A percentile compares a stretch with the other conserved stretches of the same genome.
phyloP scores from a whole-genome alignment of 2,797 vertebrate species.

The Buphagus erythrorhynchus region DNA sequence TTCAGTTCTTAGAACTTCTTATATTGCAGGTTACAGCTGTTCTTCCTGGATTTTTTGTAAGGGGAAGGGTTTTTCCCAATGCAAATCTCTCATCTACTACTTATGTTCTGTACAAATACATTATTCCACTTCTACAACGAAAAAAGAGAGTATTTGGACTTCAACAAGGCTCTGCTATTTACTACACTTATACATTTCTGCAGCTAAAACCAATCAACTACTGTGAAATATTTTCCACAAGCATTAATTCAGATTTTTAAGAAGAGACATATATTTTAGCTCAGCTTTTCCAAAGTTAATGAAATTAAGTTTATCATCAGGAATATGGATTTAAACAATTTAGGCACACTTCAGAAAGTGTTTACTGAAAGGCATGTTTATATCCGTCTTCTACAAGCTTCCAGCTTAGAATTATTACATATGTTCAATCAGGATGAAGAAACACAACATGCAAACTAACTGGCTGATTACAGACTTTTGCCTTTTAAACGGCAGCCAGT shows the following conservation, averaged over 20 bases:
- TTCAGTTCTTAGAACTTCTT: slow-evolving; percentile 2
- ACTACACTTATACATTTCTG: neutral
- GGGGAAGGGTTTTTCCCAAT: neutral
- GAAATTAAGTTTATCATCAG: neutral
- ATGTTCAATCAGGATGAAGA: neutral
- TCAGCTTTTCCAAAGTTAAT: neutral
- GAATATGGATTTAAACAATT: neutral
- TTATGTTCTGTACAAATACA: neutral
- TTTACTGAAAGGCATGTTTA: neutral
- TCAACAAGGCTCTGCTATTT: neutral
- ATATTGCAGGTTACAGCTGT: neutral
- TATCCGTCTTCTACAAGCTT: neutral
- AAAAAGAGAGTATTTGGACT: neutral
- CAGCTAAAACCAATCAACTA: neutral
- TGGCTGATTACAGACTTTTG: neutral
- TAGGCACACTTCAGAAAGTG: neutral
- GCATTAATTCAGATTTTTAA: neutral
- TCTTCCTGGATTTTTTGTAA: neutral
- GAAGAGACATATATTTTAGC: neutral
- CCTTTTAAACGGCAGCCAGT: neutral
- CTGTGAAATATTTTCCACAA: neutral
- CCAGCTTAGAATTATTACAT: neutral
- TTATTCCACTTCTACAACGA: neutral
- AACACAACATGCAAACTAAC: neutral
- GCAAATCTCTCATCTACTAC: neutral